Percentiles rank a stretch among this genome's conserved stretches.
phyloP scores from a whole-genome alignment of 2,888 invertebrate species.

The Scaptomyza caliginosa region DNA sequence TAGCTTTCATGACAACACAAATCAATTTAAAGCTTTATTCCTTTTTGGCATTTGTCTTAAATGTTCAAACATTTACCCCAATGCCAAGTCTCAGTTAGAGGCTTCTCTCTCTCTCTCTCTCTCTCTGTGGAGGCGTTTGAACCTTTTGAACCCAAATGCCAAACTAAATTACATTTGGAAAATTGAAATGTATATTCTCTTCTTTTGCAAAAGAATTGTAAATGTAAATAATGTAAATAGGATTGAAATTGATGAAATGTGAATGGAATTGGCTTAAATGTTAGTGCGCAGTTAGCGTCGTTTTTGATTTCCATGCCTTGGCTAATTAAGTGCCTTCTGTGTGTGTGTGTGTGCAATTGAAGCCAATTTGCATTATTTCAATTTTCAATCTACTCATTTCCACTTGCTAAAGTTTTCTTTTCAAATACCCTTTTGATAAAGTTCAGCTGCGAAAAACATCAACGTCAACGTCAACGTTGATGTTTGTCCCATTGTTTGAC shows the following conservation, averaged over 20 bases:
- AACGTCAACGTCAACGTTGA: slow-evolving; percentile 53
- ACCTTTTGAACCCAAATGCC: background rate
- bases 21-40: background rate
- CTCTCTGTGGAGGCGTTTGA: background rate
- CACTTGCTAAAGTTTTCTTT: slow-evolving; percentile 9
- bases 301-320: slow-evolving; percentile 27
- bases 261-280: slow-evolving; percentile 12
- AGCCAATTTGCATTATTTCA: slow-evolving; percentile 19
- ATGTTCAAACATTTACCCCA: background rate
- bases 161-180: slow-evolving; percentile 18
- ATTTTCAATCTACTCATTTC: slow-evolving; percentile 24
- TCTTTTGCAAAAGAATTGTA: slow-evolving; percentile 15
- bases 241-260: slow-evolving; percentile 19
- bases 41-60: background rate
- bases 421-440: slow-evolving; percentile 33
- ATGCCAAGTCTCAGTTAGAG: background rate
- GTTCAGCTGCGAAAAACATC: slow-evolving; percentile 33
- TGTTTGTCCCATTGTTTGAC: slow-evolving; percentile 58
- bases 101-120: background rate
- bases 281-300: slow-evolving; percentile 1
- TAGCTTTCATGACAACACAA: background rate
- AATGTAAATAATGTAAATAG: slow-evolving; percentile 16
- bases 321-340: slow-evolving; percentile 49
- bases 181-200: slow-evolving; percentile 23
- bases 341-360: slow-evolving; percentile 3